A percentile compares a stretch with the other conserved stretches of the same genome.
phyloP scores from a whole-genome alignment of 2,888 invertebrate genomes.

The Exocentrus adspersus region DNA sequence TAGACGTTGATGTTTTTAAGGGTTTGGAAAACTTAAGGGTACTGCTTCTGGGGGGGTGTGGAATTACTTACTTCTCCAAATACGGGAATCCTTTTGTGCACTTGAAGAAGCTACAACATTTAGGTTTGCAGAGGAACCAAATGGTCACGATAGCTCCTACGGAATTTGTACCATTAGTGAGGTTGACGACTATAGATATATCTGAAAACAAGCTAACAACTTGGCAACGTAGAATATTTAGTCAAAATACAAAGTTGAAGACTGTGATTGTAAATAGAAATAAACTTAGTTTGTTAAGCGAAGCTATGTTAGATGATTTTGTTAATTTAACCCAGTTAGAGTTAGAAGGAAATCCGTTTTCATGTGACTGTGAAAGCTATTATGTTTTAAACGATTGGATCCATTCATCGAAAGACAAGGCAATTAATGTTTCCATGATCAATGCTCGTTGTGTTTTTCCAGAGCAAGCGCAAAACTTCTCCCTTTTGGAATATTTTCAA shows the following conservation, averaged over 20 bases:
- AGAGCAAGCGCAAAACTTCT: conserved; percentile 43
- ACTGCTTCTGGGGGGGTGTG: conserved; percentile 66
- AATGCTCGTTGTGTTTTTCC: conserved; percentile 46
- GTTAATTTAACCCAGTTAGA: conserved; percentile 64
- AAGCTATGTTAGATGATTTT: conserved; percentile 70
- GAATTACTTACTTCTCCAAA: conserved; percentile 62
- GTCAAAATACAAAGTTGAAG: conserved; percentile 62
- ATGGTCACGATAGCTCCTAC: conserved; percentile 63
- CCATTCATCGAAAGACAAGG: neutral
- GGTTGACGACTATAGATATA: conserved; percentile 65
- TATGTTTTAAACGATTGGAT: conserved; percentile 24
- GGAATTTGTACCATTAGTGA: conserved; percentile 63
- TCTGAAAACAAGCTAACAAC: conserved; percentile 66
- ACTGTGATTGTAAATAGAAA: conserved; percentile 65
- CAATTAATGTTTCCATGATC: neutral
- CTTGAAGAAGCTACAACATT: conserved; percentile 65
- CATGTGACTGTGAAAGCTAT: conserved; percentile 65
- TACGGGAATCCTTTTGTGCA: conserved; percentile 66
- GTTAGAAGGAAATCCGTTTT: conserved; percentile 67
- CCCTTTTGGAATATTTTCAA: conserved; percentile 46
- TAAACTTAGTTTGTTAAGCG: conserved; percentile 67
- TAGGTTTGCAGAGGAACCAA: conserved; percentile 66
- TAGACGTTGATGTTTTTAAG: conserved; percentile 61
- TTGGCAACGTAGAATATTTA: conserved; percentile 68
- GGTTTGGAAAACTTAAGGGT: conserved; percentile 66